Evolutionary conservation across 1,140 invertebrate genomes (phyloP).

Genomic region (Pararge aegeria): DNA sequence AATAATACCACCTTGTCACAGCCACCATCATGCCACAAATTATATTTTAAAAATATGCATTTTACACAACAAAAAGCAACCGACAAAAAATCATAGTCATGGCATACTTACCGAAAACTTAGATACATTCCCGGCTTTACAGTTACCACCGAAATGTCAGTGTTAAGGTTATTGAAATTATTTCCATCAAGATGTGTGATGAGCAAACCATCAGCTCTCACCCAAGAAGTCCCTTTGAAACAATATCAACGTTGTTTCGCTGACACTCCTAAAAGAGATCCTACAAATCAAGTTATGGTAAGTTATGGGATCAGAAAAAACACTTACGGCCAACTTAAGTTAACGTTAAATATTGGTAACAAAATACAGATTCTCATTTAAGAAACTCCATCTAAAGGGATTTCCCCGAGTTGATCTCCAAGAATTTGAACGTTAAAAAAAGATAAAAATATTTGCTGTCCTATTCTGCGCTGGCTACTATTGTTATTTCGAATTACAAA

Average conservation of each 20-base stretch:
- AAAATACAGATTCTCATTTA: no score
- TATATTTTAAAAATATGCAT: slow-evolving; percentile 17
- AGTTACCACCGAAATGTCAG: slow-evolving; percentile 9
- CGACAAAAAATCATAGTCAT: slow-evolving; percentile 7
- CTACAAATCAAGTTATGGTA: slow-evolving; percentile 44
- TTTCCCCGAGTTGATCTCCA: no score
- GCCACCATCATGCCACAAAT: slow-evolving; percentile 43
- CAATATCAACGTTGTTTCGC: slow-evolving; percentile 33
- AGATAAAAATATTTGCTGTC: no score
- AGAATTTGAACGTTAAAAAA: no score
- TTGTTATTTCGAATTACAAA: no score
- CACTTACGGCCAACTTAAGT: no score
- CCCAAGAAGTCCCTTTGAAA: neutral
- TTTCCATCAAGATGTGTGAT: slow-evolving; percentile 6
- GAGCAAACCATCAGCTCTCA: slow-evolving; percentile 12
- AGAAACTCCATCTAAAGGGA: no score
- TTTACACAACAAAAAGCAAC: slow-evolving; percentile 8
- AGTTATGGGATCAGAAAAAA: neutral
- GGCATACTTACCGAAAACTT: slow-evolving; percentile 6
- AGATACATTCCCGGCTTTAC: neutral
- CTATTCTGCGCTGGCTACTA: no score
- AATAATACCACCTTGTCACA: slow-evolving; percentile 27
- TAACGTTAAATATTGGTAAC: no score
- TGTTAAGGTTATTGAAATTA: slow-evolving; percentile 15
- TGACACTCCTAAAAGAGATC: slow-evolving; percentile 47